phyloP scores from a whole-genome alignment of 2,888 invertebrate species.

The Horisme vitalbata region DNA sequence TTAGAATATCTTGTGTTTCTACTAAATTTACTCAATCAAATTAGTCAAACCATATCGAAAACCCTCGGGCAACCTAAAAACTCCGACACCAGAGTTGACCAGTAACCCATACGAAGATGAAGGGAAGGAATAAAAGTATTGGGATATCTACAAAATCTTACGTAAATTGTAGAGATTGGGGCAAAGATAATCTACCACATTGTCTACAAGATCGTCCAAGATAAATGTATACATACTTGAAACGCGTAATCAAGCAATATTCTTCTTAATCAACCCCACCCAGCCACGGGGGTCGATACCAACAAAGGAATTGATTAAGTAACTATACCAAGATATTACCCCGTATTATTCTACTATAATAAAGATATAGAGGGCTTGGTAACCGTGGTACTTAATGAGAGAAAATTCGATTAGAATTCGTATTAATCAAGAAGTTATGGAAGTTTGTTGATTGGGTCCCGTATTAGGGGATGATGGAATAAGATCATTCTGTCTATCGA shows the following conservation, averaged over 20 bases:
- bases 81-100: too few relatives aligned
- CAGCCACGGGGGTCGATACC: slow-evolving; percentile 76
- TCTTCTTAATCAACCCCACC: slow-evolving; percentile 82
- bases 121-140: too few relatives aligned
- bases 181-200: neutral
- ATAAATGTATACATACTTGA: slow-evolving; percentile 63
- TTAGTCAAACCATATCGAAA: too few relatives aligned
- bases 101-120: too few relatives aligned
- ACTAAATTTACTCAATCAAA: too few relatives aligned
- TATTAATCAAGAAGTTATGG: slow-evolving; percentile 73
- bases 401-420: slow-evolving; percentile 81
- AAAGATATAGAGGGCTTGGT: slow-evolving; percentile 72
- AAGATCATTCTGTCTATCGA: too few relatives aligned
- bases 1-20: too few relatives aligned
- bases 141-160: too few relatives aligned
- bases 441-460: slow-evolving; percentile 63
- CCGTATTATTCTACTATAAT: slow-evolving; percentile 80
- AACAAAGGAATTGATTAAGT: slow-evolving; percentile 83
- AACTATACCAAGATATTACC: slow-evolving; percentile 81
- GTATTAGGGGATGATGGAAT: slow-evolving; percentile 16
- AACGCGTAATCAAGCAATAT: slow-evolving; percentile 81
- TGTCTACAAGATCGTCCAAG: slow-evolving; percentile 33
- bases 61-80: too few relatives aligned
- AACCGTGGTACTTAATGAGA: slow-evolving; percentile 81
- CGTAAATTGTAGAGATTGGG: neutral